Percentiles rank a stretch among this genome's conserved stretches.
Evolutionary conservation across 2,888 invertebrate genomes (phyloP).

Genomic region (Carterocephalus palaemon): DNA sequence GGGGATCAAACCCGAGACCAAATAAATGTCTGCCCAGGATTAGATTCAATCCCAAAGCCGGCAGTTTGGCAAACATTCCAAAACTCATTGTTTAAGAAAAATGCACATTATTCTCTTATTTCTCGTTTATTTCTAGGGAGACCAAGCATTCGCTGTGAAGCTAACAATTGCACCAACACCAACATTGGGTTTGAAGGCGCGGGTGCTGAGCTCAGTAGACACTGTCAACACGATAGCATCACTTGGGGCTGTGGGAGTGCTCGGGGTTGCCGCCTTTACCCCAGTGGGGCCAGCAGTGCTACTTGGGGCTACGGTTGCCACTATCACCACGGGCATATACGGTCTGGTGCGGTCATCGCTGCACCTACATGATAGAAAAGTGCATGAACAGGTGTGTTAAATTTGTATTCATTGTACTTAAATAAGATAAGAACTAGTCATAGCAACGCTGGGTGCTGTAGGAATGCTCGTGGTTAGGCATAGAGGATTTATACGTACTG

Average conservation of each 20-base stretch:
- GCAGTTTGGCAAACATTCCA: too few relatives aligned
- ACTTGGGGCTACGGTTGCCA: slow-evolving; percentile 66
- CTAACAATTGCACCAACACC: slow-evolving; percentile 65
- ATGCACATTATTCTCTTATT: background rate
- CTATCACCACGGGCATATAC: slow-evolving; percentile 71
- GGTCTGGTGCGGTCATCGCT: slow-evolving; percentile 72
- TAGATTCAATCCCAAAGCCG: too few relatives aligned
- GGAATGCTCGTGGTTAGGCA: too few relatives aligned
- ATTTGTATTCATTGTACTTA: too few relatives aligned
- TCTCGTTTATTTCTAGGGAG: slow-evolving; percentile 43
- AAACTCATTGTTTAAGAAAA: too few relatives aligned
- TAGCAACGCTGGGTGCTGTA: too few relatives aligned
- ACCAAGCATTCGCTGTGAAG: slow-evolving; percentile 56
- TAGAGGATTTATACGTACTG: too few relatives aligned
- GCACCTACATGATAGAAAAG: slow-evolving; percentile 66
- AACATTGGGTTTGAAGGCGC: slow-evolving; percentile 55
- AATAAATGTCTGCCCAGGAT: too few relatives aligned
- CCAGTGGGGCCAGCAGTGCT: slow-evolving; percentile 71
- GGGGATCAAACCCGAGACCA: too few relatives aligned
- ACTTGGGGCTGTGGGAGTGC: slow-evolving; percentile 70
- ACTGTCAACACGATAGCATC: slow-evolving; percentile 64
- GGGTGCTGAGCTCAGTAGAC: slow-evolving; percentile 63
- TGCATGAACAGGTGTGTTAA: slow-evolving; percentile 69
- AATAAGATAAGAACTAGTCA: too few relatives aligned
- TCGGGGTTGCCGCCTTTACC: slow-evolving; percentile 71